Evolutionary conservation across 2,113 vertebrate genomes (phyloP).

Genomic region (Rhinoptilus africanus): DNA sequence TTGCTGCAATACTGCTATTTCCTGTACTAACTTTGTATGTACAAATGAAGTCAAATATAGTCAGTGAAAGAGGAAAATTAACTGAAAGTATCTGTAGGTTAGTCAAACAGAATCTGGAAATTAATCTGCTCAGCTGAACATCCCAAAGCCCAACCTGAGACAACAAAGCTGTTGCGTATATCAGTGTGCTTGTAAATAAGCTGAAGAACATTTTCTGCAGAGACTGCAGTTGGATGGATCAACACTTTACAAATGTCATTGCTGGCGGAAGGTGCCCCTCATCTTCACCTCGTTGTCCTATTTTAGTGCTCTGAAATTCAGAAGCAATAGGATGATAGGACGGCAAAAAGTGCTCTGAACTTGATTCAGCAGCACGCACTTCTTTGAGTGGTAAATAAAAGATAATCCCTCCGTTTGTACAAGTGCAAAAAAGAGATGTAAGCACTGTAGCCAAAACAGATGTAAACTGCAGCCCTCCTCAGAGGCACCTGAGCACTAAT

Average conservation of each 20-base stretch:
- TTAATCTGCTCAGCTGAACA: background rate
- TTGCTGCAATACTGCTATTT: background rate
- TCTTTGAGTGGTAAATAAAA: background rate
- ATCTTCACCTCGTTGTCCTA: background rate
- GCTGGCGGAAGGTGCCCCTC: background rate
- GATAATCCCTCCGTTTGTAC: background rate
- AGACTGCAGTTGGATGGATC: background rate
- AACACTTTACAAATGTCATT: background rate
- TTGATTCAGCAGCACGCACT: background rate
- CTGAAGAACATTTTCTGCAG: background rate
- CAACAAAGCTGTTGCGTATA: background rate
- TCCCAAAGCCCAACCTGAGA: background rate
- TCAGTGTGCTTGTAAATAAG: background rate
- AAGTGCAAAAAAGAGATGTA: background rate
- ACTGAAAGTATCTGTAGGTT: background rate
- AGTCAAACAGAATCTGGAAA: background rate
- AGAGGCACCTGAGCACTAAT: background rate
- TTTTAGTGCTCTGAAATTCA: background rate
- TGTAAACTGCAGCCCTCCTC: background rate
- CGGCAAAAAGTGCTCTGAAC: background rate
- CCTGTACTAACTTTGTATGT: background rate
- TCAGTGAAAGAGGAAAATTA: background rate
- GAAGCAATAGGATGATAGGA: background rate
- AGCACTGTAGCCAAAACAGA: background rate
- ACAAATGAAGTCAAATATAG: background rate